Conservation (phyloP, 2,888 invertebrate genomes). For the Copidosoma aretas region DNA sequence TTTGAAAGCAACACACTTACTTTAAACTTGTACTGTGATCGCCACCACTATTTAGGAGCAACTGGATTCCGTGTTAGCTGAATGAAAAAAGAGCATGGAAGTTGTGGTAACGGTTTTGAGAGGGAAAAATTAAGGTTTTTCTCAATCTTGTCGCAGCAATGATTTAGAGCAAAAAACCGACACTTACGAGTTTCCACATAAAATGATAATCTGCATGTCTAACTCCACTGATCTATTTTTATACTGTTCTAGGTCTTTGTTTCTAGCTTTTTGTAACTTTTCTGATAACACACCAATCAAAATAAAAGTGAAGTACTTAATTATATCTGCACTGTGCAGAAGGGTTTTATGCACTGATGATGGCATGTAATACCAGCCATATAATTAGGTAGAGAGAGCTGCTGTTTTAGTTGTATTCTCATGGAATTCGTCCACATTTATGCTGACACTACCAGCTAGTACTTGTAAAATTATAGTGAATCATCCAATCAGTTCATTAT, state of each 20-base stretch:
- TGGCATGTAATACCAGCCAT: slow-evolving; percentile 45
- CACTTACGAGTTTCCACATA: too few species aligned
- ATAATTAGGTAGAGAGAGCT: slow-evolving; percentile 37
- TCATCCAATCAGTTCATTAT: slow-evolving; percentile 29
- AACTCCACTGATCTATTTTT: too few species aligned
- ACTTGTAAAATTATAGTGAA: slow-evolving; percentile 23
- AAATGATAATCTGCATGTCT: too few species aligned
- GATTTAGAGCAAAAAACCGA: too few species aligned
- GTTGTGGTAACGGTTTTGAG: too few species aligned
- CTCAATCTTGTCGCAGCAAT: too few species aligned
- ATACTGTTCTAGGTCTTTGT: slow-evolving; percentile 34
- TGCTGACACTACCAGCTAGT: slow-evolving; percentile 29
- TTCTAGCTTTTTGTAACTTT: slow-evolving; percentile 42
- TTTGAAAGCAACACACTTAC: too few species aligned
- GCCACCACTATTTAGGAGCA: too few species aligned
- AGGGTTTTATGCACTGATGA: slow-evolving; percentile 42
- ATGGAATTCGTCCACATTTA: slow-evolving; percentile 34
- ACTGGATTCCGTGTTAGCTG: too few species aligned
- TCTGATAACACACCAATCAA: slow-evolving; percentile 44
- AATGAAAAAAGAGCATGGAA: too few species aligned
- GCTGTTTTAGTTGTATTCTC: slow-evolving; percentile 31
- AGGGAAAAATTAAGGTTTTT: too few species aligned
- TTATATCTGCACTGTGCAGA: slow-evolving; percentile 33
- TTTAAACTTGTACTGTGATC: too few species aligned
- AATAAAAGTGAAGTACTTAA: slow-evolving; percentile 28